These are phyloP conservation scores for Philonicus albiceps DNA, from an alignment of 2,888 invertebrate species.

Conservation along the genomic window DNA sequence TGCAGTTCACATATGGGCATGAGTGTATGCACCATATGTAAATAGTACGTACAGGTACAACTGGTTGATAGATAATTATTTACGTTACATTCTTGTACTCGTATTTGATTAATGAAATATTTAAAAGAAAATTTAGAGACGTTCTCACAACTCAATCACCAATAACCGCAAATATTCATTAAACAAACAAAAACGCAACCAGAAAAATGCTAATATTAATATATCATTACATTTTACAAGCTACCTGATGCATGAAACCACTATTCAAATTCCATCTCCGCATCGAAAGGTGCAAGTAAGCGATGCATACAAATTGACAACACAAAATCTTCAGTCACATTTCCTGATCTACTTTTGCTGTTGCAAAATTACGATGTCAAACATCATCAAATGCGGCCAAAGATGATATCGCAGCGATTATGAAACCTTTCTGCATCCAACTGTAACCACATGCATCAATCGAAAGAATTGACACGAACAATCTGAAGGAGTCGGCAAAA, in stretches of 20 bases:
- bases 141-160: too few relatives aligned
- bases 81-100: too few relatives aligned
- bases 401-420: neutral
- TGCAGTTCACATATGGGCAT: neutral
- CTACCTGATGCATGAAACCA: neutral
- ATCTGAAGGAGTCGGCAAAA: neutral
- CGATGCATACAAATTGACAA: neutral
- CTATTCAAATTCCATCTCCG: neutral
- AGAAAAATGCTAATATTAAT: neutral
- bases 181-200: neutral
- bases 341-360: slow-evolving; percentile 6
- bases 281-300: neutral
- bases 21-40: too few relatives aligned
- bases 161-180: too few relatives aligned
- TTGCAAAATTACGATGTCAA: neutral
- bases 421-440: slow-evolving; percentile 33
- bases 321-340: neutral
- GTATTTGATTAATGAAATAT: too few relatives aligned
- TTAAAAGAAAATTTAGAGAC: too few relatives aligned
- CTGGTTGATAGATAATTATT: too few relatives aligned
- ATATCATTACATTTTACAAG: neutral
- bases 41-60: too few relatives aligned
- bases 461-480: neutral
- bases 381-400: neutral
- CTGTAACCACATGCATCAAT: slow-evolving; percentile 37